Percentiles rank a stretch among this genome's conserved stretches.
phyloP scores from a whole-genome alignment of 2,797 vertebrate species.

The Rhynchonycteris naso region DNA sequence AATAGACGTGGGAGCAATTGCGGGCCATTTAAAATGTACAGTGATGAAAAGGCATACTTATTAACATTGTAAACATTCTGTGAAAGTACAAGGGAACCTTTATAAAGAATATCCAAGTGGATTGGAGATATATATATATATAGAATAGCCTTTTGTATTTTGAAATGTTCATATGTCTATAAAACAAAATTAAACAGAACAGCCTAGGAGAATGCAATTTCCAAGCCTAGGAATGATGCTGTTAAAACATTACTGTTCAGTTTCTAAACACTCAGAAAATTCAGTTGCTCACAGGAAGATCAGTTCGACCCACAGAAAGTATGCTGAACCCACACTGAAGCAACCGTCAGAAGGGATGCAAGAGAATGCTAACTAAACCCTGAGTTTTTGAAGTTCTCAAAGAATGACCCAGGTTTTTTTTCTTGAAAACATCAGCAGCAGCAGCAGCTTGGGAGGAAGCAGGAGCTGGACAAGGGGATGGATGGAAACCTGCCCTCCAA shows the following conservation, averaged over 20 bases:
- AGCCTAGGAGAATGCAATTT: not conserved
- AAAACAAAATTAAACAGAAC: conserved; percentile 12
- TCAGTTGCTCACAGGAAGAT: not conserved
- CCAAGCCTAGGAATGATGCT: not conserved
- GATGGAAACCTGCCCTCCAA: not conserved
- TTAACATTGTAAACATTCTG: conserved; percentile 20
- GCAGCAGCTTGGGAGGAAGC: conserved; percentile 3
- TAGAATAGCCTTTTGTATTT: conserved; percentile 28
- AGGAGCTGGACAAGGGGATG: not conserved
- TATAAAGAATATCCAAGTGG: not conserved
- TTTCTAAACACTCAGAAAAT: not conserved
- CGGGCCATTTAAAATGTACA: not conserved
- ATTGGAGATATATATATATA: no score
- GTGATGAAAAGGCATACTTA: not conserved
- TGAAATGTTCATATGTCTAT: not conserved
- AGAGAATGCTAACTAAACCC: not conserved
- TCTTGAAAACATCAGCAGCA: not conserved
- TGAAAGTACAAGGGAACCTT: not conserved
- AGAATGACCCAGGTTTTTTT: not conserved
- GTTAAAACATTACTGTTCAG: not conserved
- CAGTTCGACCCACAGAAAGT: not conserved
- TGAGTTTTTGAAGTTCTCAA: not conserved
- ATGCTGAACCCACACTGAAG: not conserved
- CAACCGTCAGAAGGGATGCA: not conserved
- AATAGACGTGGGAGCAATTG: not conserved